Conservation (phyloP, 2,113 vertebrate genomes). For the Carassius carassius region DNA sequence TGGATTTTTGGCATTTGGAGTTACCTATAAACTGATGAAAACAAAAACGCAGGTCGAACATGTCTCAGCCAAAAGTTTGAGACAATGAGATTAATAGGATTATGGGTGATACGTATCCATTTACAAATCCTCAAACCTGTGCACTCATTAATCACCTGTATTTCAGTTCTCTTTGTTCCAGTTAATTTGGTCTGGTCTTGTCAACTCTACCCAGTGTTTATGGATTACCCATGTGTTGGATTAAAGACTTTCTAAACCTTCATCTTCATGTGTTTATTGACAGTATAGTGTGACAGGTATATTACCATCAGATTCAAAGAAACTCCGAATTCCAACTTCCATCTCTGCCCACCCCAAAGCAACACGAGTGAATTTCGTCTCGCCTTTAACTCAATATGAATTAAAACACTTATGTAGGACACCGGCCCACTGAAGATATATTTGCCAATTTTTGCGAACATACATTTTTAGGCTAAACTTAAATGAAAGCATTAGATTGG, state of each 20-base stretch:
- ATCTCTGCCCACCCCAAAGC: slow-evolving; percentile 19
- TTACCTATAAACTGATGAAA: neutral
- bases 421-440: slow-evolving; percentile 18
- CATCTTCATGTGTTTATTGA: too few species aligned
- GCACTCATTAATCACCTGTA: too few species aligned
- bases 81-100: neutral
- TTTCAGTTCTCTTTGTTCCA: too few species aligned
- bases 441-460: slow-evolving; percentile 7
- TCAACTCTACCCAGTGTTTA: too few species aligned
- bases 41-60: neutral
- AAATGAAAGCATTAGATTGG: slow-evolving; percentile 26
- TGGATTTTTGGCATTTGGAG: neutral
- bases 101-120: neutral
- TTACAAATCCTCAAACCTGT: neutral
- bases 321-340: neutral
- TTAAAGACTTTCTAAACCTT: too few species aligned
- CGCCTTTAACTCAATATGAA: slow-evolving; percentile 23
- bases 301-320: neutral
- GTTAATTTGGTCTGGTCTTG: too few species aligned
- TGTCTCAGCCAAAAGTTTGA: neutral
- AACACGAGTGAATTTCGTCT: neutral
- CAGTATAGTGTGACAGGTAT: too few species aligned
- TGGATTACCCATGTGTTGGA: too few species aligned
- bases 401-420: slow-evolving; percentile 25
- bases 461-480: slow-evolving; percentile 18